Evolutionary conservation across 2,797 vertebrate genomes (phyloP).

Genomic region (Rhynchonycteris naso): DNA sequence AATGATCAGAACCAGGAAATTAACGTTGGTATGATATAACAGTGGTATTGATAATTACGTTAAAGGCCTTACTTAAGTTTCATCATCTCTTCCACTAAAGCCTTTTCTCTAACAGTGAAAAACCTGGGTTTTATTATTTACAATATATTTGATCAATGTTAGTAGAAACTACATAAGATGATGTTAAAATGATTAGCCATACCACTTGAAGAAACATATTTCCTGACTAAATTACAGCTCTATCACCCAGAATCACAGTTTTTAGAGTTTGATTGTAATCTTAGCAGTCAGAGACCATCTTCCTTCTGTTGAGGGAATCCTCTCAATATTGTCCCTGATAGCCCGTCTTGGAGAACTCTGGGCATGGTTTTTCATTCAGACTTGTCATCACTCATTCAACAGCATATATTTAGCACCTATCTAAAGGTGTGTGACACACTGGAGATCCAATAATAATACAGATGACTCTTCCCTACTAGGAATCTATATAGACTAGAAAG

Average conservation of each 20-base stretch:
- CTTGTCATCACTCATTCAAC: neutral
- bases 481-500: neutral
- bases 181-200: constrained; percentile 41
- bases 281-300: neutral
- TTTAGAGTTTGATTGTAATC: neutral
- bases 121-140: constrained; percentile 17
- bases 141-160: neutral
- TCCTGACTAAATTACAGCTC: neutral
- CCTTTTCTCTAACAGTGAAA: constrained; percentile 16
- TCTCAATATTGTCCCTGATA: neutral
- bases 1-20: constrained; percentile 31
- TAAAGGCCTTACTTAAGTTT: constrained; percentile 53
- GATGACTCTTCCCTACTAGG: constrained; percentile 20
- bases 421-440: neutral
- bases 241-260: neutral
- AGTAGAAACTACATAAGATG: neutral
- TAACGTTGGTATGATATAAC: neutral
- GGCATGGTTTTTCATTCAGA: neutral
- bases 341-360: neutral
- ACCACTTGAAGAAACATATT: neutral
- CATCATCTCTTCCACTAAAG: neutral
- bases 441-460: neutral
- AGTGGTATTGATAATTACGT: neutral
- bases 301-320: neutral
- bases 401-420: neutral